Percentiles rank a stretch among this genome's conserved stretches.
phyloP scores from a whole-genome alignment of 2,797 vertebrate genomes.

The Anguilla marmorata region DNA sequence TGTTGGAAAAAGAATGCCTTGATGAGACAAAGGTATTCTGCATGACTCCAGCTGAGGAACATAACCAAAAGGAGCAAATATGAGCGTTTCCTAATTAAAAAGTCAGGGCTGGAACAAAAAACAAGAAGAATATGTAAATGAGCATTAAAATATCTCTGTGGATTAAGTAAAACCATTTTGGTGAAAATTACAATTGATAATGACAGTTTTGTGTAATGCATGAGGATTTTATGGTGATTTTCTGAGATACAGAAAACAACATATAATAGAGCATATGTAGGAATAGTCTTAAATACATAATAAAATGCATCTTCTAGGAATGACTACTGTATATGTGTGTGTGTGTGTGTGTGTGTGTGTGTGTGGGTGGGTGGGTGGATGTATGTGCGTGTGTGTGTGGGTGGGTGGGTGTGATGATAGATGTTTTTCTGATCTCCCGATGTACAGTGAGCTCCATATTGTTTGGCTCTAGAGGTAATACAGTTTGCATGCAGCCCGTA shows the following conservation, averaged over 20 bases:
- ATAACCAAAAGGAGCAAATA: background rate
- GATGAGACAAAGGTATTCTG: conserved; percentile 13
- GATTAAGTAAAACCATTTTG: background rate
- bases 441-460: too few species aligned
- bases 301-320: background rate
- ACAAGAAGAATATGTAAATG: background rate
- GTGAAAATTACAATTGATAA: background rate
- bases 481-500: too few species aligned
- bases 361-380: background rate
- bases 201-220: background rate
- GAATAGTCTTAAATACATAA: background rate
- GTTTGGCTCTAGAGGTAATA: too few species aligned
- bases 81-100: background rate
- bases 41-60: background rate
- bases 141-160: background rate
- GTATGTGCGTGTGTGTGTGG: background rate
- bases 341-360: conserved; percentile 4
- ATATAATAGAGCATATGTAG: background rate
- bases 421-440: background rate
- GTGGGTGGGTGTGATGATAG: background rate
- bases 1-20: background rate
- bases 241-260: background rate
- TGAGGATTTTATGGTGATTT: background rate
- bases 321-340: background rate
- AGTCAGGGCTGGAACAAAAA: background rate